Conservation (phyloP, 2,888 invertebrate genomes). For the Hydrotaea cyrtoneurina region DNA sequence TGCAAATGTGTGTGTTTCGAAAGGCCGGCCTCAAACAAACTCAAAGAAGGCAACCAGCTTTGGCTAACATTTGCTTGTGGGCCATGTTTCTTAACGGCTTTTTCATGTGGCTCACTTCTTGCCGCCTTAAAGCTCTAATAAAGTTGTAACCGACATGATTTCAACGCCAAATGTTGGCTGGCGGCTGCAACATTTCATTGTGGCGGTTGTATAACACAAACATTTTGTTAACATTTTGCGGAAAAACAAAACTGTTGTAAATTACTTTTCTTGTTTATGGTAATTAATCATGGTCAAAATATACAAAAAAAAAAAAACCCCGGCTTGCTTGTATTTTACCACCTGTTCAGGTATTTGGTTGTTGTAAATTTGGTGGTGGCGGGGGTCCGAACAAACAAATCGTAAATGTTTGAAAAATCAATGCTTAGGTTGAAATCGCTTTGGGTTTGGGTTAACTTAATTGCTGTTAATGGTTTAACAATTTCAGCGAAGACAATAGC, state of each 20-base stretch:
- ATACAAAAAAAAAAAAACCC: not conserved
- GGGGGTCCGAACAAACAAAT: too few species aligned
- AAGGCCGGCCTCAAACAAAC: too few species aligned
- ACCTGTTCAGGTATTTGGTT: not conserved
- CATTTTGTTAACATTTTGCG: not conserved
- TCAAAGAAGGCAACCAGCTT: not conserved
- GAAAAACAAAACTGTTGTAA: slow-evolving; percentile 7
- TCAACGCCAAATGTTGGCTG: not conserved
- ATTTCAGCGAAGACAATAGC: not conserved
- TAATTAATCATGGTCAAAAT: slow-evolving; percentile 1
- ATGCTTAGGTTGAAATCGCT: too few species aligned
- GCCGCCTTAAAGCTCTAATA: not conserved
- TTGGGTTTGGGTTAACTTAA: not conserved
- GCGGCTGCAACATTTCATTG: not conserved
- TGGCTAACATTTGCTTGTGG: not conserved
- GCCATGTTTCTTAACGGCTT: slow-evolving; percentile 12
- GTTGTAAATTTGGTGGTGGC: too few species aligned
- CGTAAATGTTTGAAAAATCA: too few species aligned
- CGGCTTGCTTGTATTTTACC: not conserved
- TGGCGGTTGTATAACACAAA: too few species aligned
- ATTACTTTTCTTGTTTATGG: not conserved
- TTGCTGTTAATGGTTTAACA: slow-evolving; percentile 6
- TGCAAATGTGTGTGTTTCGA: too few species aligned
- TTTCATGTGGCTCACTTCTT: not conserved
- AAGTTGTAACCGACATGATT: not conserved